A percentile compares a stretch with the other conserved stretches of the same genome.
phyloP scores from a whole-genome alignment of 2,113 vertebrate species.

The Oncorhynchus tshawytscha region DNA sequence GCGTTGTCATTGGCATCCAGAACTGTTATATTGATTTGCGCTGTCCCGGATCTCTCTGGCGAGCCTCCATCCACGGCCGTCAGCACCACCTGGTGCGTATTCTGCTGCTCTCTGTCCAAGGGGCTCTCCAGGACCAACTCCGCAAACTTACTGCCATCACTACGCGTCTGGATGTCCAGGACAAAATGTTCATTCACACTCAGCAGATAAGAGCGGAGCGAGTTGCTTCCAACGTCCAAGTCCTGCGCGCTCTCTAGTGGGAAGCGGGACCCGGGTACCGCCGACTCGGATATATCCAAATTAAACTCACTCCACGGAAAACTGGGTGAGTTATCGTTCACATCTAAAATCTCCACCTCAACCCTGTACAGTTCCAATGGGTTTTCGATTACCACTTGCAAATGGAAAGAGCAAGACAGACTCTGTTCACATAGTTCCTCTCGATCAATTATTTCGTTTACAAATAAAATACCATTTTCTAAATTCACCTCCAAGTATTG shows the following conservation, averaged over 20 bases:
- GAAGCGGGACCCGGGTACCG: slow-evolving; percentile 65
- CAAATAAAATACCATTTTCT: slow-evolving; percentile 69
- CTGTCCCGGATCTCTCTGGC: slow-evolving; percentile 66
- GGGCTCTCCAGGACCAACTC: slow-evolving; percentile 62
- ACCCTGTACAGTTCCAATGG: slow-evolving; percentile 70
- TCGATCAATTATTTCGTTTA: slow-evolving; percentile 66
- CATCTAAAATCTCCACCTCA: slow-evolving; percentile 67
- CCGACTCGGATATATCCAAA: slow-evolving; percentile 70
- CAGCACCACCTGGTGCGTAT: slow-evolving; percentile 67
- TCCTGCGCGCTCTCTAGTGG: slow-evolving; percentile 73
- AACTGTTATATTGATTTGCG: slow-evolving; percentile 68
- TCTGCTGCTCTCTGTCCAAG: slow-evolving; percentile 67
- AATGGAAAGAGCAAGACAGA: slow-evolving; percentile 66
- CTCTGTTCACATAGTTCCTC: slow-evolving; percentile 71
- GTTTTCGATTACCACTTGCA: slow-evolving; percentile 71
- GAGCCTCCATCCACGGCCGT: slow-evolving; percentile 69
- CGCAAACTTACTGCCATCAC: slow-evolving; percentile 71
- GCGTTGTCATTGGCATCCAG: slow-evolving; percentile 73
- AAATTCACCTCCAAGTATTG: slow-evolving; percentile 71
- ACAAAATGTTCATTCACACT: slow-evolving; percentile 70
- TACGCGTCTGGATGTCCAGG: slow-evolving; percentile 69
- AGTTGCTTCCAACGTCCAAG: slow-evolving; percentile 66
- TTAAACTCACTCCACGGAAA: slow-evolving; percentile 72
- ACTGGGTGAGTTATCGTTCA: slow-evolving; percentile 67
- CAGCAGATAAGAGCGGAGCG: slow-evolving; percentile 66